Percentiles rank a stretch among this genome's conserved stretches.
These are phyloP conservation scores for Eurytemora carolleeae DNA, from an alignment of 1,140 invertebrate genomes.

Conservation along the genomic window DNA sequence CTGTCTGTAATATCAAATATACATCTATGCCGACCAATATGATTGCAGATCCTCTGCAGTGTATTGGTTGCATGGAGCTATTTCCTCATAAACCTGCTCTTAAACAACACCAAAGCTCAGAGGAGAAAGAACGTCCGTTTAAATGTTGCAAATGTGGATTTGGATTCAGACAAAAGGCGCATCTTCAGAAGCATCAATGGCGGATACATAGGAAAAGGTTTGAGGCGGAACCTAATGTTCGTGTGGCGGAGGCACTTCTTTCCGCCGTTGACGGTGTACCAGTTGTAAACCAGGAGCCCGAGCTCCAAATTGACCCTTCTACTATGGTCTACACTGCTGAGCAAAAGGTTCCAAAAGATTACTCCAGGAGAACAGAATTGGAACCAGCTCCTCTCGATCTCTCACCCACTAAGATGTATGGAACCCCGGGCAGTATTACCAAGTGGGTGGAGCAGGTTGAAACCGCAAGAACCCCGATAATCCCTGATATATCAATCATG, in stretches of 20 bases:
- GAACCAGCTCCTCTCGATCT: not conserved
- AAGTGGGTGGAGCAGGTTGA: not conserved
- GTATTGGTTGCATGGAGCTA: slow-evolving; percentile 5
- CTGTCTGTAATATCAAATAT: slow-evolving; percentile 3
- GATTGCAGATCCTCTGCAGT: slow-evolving; percentile 9
- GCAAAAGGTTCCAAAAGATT: not conserved
- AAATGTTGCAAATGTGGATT: slow-evolving; percentile 20
- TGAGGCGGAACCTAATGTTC: not conserved
- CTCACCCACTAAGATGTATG: not conserved
- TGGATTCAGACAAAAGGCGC: slow-evolving; percentile 20
- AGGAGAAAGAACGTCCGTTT: slow-evolving; percentile 18
- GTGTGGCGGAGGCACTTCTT: slow-evolving; percentile 1
- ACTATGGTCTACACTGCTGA: no score
- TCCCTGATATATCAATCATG: not conserved
- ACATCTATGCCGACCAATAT: slow-evolving; percentile 8
- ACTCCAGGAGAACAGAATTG: not conserved
- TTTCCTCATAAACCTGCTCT: slow-evolving; percentile 13
- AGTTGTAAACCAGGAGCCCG: not conserved
- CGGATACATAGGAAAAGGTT: slow-evolving; percentile 1
- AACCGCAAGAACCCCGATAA: not conserved
- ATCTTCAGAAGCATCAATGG: slow-evolving; percentile 20
- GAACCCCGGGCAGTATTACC: not conserved
- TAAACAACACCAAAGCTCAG: slow-evolving; percentile 2
- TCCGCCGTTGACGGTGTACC: slow-evolving; percentile 1
- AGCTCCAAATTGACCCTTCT: not conserved